Evolutionary conservation across 2,888 invertebrate genomes (phyloP), one percentile per base, ranked within the genome.

Genomic region (Amphipoea lucens): DNA sequence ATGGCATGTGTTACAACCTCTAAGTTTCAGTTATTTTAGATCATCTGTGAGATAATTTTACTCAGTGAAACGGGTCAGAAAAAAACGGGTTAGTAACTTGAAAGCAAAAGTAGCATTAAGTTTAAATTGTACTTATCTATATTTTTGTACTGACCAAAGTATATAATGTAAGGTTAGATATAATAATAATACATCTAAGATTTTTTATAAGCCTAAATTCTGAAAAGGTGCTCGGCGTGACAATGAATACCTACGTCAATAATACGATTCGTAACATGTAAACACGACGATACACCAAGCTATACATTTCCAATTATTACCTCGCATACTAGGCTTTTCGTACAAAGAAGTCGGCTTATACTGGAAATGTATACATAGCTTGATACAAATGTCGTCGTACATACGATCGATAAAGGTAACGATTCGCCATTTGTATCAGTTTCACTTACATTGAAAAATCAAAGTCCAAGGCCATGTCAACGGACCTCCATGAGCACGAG

Each of bases 101-200:
- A 65, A 60, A 0, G 42, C 48, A 57, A 78, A 29, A 40, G 3
- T 60, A 48, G 40, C 1, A 57, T 7, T 48, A 67, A 60, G 29
- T 51, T 42, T 42, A 42, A 71, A 40, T 40, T 57, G 14, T 78
- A 67, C 65, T 67, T 78, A 66, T 62, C 17, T 65, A 57, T 77
- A 40, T 65, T 36, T 20, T 54, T 66, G 6, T 62, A 65, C 3
- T n/a, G 11, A 57, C 29, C 48, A 66, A 79, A 66, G 79, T 57
- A 20, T 66, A 14, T 48, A 48, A 66, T 17, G 4, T 66, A 23
- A 57, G 57, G 57, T 79, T 40, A 79, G 40, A 66, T 54, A 54
- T 45, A 60, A n/a, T n/a, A 54, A 23, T 7, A 48, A 36, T 66
- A 68, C 17, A 36, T 69, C 0, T 48, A 36, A 48, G 45, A 17